Base-by-base conservation (phyloP, 1,140 invertebrate genomes). In the Macrobrachium rosenbergii region DNA sequence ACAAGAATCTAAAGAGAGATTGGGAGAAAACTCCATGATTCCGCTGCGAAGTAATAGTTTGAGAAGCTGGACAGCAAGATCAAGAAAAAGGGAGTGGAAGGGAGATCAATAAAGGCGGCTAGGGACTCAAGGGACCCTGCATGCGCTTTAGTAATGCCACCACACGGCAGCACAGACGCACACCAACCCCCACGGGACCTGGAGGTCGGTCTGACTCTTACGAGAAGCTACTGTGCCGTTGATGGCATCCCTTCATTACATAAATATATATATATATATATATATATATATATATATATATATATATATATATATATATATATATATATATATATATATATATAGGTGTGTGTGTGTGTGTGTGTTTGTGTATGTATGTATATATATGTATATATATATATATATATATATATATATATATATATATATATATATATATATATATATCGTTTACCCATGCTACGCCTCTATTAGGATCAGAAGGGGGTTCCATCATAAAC, bases 341-440 rank as follows among this genome's bases (percentile, higher is more conserved):
- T 75, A 45, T 75, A 45, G 6, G 16, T 75, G 16, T 75, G 16
- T 75, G 28, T 75, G 28, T 75, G 28, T 75, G 28, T 75, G 28
- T 37, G 28, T 75, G 72, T 75, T 5, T 75, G 28, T 75, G 5
- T 75, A 16, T 75, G 28, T 75, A 16, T 75, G 28, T 75, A 45
- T 75, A 45, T 75, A 45, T 75, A 45, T 75, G 28, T 10, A 45
- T 75, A 45, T 75, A 75, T 75, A 75, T 75, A 75, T 23, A 75
- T 75, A 75, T 75, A 75, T 75, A 75, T 75, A 75, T 75, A 75
- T 75, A 75, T 75, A 75, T 75, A 75, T 75, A 75, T 37, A 75
- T 37, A 75, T 37, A 75, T 75, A 75, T 37, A 75, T 37, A 75
- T 37, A 75, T 37, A 75, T n/a, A 7, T 23, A 73, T 23, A 73